Evolutionary conservation across 2,797 vertebrate genomes (phyloP).

Genomic region (Lepilemur ruficaudatus): DNA sequence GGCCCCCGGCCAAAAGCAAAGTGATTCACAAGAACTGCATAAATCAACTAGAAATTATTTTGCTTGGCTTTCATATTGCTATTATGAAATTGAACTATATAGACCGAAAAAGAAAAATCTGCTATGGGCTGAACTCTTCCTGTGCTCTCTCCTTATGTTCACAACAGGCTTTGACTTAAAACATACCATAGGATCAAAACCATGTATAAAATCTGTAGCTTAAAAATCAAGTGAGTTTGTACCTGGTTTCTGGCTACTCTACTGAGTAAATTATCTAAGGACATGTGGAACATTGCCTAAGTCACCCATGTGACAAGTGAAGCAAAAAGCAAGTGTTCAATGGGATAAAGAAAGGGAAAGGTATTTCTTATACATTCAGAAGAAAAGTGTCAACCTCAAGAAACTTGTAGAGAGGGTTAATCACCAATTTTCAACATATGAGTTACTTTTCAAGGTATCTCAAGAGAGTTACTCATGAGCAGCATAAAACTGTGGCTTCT

Average conservation of each 20-base stretch:
- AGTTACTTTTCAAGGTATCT: not conserved
- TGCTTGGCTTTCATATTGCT: constrained; percentile 40
- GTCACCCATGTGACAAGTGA: not conserved
- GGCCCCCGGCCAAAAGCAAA: constrained; percentile 14
- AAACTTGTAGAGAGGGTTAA: not conserved
- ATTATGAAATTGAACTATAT: constrained; percentile 34
- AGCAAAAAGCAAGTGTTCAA: not conserved
- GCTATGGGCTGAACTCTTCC: not conserved
- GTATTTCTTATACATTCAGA: not conserved
- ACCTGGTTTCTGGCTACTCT: not conserved
- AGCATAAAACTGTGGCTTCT: not conserved
- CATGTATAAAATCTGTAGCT: not conserved
- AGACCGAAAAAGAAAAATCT: constrained; percentile 6
- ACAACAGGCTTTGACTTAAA: not conserved
- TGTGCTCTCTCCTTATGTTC: not conserved
- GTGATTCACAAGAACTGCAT: constrained; percentile 6
- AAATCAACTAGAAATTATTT: constrained; percentile 47
- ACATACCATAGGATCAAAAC: not conserved
- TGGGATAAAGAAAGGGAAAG: not conserved
- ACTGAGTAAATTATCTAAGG: not conserved
- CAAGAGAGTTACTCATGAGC: not conserved
- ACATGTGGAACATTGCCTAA: not conserved
- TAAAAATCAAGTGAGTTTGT: not conserved
- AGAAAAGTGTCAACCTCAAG: not conserved
- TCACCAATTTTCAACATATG: not conserved